Evolutionary conservation across 2,113 vertebrate genomes (phyloP).

Genomic region (Ciconia stormi): DNA sequence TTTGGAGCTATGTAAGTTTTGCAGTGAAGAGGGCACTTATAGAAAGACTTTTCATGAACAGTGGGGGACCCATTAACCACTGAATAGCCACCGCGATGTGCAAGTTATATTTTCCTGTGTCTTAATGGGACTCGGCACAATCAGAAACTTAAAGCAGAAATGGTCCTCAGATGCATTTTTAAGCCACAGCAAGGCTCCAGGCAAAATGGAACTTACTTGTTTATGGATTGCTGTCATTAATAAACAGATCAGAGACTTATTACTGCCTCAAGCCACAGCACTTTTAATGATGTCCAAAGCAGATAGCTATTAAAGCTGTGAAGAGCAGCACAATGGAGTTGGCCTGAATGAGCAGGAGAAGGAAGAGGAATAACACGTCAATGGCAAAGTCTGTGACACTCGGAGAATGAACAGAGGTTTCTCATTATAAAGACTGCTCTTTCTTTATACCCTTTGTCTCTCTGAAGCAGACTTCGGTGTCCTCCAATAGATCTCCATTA

Average conservation of each 20-base stretch:
- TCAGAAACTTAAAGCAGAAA: constrained; percentile 43
- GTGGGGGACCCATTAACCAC: constrained; percentile 51
- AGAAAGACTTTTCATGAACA: constrained; percentile 24
- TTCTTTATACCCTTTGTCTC: constrained; percentile 22
- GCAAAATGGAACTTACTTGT: constrained; percentile 53
- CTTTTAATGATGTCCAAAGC: constrained; percentile 66
- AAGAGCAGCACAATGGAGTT: constrained; percentile 11
- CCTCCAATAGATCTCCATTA: constrained; percentile 33
- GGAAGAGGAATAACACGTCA: neutral
- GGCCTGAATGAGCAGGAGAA: neutral
- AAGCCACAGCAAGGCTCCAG: constrained; percentile 48
- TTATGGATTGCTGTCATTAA: constrained; percentile 67
- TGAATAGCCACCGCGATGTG: neutral
- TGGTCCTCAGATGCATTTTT: constrained; percentile 26
- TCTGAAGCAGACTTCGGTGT: constrained; percentile 2
- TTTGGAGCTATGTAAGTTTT: constrained; percentile 63
- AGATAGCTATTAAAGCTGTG: constrained; percentile 41
- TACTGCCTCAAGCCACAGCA: constrained; percentile 32
- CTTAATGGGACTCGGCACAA: neutral
- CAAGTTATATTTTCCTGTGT: constrained; percentile 1
- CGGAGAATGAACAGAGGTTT: neutral
- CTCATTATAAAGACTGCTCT: constrained; percentile 2
- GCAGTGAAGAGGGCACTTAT: constrained; percentile 14
- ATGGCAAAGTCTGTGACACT: neutral
- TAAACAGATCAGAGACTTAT: constrained; percentile 47